Base-by-base conservation (phyloP, 1,140 invertebrate species). In the Camponotus floridanus region DNA sequence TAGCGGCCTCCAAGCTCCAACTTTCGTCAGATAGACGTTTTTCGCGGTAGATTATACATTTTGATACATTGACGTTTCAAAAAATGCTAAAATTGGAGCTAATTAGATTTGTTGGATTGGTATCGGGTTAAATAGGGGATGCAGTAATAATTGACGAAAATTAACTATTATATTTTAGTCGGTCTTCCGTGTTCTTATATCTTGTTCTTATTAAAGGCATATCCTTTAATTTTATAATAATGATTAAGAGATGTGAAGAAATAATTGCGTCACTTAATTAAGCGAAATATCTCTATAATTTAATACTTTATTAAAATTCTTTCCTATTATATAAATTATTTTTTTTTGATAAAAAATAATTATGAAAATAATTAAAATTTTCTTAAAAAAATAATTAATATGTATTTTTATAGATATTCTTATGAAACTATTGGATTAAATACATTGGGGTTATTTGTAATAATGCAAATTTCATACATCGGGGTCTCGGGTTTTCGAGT, bases 401-500 rank as follows among this genome's bases (percentile, higher is more conserved):
- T 39, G 6, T 39, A 39, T 39, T 39, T 39, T 39, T 39, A 39
- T 39, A 39, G 36, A 39, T 4, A 39, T 39, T 26, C 26, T 26
- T 26, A 26, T 26, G 1, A 26, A 26, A 26, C 26, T 26, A 26
- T 39, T 39, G 6, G 15, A 45, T 45, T 36, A 31, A 61, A 45
- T 31, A 65, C 42, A 15, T 51, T 15, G 76, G 65, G 21, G 78
- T 21, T 33, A 39, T 36, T 48, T 55, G 45, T 71, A 73, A 73
- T 83, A 73, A 70, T 45, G 31, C 79, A 59, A 73, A 73, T 18
- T 21, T 73, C 13, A 11, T 62, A 26, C 21, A 36, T 48, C 39
- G 1, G 42, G 1, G 42, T 73, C 18, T 48, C 55, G 4, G 26
- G 11, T 73, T 81, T 81, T 83, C 55, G 68, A 73, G 31, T 39